Evolutionary conservation across 2,888 invertebrate genomes (phyloP).

Genomic region (Troides helena): DNA sequence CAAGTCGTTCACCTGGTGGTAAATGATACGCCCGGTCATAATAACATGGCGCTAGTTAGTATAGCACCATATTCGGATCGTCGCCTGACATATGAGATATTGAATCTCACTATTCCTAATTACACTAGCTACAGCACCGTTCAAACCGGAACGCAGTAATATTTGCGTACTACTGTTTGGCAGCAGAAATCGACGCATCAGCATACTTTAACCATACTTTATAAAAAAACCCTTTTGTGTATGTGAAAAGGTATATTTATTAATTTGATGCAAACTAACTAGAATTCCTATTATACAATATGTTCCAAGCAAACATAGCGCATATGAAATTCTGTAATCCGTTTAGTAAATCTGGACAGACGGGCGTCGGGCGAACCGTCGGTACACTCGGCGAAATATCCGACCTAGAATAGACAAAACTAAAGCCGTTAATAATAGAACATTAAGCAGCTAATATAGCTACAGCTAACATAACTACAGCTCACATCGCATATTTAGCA

Average conservation of each 20-base stretch:
- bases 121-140: too few relatives aligned
- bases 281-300: neutral
- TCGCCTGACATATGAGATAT: too few relatives aligned
- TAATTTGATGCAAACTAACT: neutral
- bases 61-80: too few relatives aligned
- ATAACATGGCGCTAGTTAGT: too few relatives aligned
- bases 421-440: neutral
- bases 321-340: neutral
- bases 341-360: neutral
- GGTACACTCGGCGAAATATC: constrained; percentile 3
- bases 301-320: neutral
- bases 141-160: too few relatives aligned
- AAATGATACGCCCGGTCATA: too few relatives aligned
- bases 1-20: too few relatives aligned
- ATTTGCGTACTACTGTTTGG: too few relatives aligned
- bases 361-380: constrained; percentile 4
- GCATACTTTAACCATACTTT: too few relatives aligned
- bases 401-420: constrained; percentile 8
- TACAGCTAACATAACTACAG: neutral
- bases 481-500: neutral
- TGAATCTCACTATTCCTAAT: too few relatives aligned
- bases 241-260: neutral
- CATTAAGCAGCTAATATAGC: neutral
- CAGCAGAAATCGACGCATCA: too few relatives aligned
- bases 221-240: neutral